A percentile compares a stretch with the other conserved stretches of the same genome.
These are phyloP conservation scores for Apus apus DNA, from an alignment of 2,113 vertebrate genomes.

Conservation along the genomic window DNA sequence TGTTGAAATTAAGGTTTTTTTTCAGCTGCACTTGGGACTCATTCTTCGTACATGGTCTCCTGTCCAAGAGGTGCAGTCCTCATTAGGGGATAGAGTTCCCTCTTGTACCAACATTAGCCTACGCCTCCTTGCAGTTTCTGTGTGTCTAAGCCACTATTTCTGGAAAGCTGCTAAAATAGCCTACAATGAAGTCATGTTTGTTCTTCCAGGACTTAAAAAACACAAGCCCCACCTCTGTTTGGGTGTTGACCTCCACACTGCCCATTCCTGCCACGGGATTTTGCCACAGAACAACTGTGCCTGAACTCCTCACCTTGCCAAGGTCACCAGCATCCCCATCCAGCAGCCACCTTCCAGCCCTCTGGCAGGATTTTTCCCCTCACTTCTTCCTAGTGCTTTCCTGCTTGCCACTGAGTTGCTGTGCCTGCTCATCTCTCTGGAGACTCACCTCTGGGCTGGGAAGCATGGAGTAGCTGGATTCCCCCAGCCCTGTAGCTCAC, in stretches of 20 bases:
- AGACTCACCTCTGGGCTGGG: rapidly evolving
- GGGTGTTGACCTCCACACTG: background rate
- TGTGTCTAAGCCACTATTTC: slow-evolving; percentile 8
- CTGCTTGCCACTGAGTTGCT: rapidly evolving
- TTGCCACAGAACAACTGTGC: background rate
- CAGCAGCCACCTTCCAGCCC: background rate
- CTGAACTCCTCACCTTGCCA: background rate
- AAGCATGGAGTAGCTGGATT: background rate
- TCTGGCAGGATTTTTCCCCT: background rate
- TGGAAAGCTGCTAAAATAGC: slow-evolving; percentile 38
- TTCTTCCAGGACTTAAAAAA: background rate
- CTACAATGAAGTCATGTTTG: background rate
- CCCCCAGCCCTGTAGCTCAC: background rate
- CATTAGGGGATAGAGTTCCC: background rate
- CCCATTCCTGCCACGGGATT: background rate
- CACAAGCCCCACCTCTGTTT: background rate
- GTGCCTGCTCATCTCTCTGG: background rate
- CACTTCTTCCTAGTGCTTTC: background rate
- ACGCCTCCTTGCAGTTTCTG: background rate
- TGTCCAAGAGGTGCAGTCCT: background rate
- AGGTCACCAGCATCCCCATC: background rate
- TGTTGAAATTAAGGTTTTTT: background rate
- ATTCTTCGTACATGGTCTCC: background rate
- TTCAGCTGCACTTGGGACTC: background rate
- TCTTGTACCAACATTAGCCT: background rate